These are phyloP conservation scores for Smittia sp. DNA, from an alignment of 2,888 invertebrate genomes.

Conservation along the genomic window DNA sequence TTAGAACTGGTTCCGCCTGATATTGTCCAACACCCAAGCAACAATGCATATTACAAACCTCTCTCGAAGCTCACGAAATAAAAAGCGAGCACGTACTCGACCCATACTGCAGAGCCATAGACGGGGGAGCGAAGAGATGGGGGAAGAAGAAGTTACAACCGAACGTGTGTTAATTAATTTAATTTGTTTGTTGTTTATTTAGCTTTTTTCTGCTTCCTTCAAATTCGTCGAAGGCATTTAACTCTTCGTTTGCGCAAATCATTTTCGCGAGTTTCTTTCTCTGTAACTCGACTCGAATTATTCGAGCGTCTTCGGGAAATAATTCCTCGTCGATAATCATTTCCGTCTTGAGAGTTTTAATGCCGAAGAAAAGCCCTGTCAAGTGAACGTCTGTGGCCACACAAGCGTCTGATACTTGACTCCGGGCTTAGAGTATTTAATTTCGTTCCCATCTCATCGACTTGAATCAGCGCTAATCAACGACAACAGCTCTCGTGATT, in stretches of 20 bases:
- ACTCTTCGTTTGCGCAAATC: constrained; percentile 4
- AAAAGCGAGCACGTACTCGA: constrained; percentile 21
- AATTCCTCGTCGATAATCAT: background rate
- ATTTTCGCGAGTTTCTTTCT: background rate
- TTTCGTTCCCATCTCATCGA: background rate
- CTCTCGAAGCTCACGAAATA: background rate
- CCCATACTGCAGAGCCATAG: background rate
- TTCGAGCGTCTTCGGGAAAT: too few relatives aligned
- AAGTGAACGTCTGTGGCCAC: background rate
- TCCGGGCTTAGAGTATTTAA: background rate
- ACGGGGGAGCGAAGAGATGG: background rate
- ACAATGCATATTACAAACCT: background rate
- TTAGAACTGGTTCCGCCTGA: background rate
- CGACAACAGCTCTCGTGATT: background rate
- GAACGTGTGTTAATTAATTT: constrained; percentile 36
- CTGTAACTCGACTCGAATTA: too few relatives aligned
- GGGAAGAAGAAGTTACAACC: background rate
- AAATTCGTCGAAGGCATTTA: background rate
- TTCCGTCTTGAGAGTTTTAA: background rate
- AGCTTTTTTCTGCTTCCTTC: background rate
- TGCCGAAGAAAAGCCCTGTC: background rate
- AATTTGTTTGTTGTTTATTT: constrained; percentile 32
- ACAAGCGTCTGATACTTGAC: constrained; percentile 12
- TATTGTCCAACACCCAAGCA: background rate
- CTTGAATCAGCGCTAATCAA: background rate